Percentiles rank a stretch among this genome's conserved stretches.
Conservation (phyloP, 2,113 vertebrate genomes). For the Eptatretus burgeri region DNA sequence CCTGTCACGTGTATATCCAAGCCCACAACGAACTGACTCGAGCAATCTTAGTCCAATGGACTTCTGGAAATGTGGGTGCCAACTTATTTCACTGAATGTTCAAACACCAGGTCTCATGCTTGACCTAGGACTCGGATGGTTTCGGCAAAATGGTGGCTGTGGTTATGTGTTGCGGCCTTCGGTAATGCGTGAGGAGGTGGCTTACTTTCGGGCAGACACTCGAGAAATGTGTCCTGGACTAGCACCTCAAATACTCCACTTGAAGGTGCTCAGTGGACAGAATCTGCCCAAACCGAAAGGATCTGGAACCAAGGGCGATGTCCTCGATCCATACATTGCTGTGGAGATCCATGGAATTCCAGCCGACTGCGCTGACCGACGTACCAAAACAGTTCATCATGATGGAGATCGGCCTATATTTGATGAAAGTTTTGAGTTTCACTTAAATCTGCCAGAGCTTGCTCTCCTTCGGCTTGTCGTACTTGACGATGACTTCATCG, state of each 20-base stretch:
- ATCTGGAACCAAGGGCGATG: slow-evolving; percentile 75
- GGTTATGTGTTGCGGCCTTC: slow-evolving; percentile 70
- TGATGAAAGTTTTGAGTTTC: slow-evolving; percentile 90
- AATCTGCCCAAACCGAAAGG: slow-evolving; percentile 88
- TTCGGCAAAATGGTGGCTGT: slow-evolving; percentile 58
- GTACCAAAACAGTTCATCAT: slow-evolving; percentile 70
- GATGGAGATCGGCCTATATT: slow-evolving; percentile 87
- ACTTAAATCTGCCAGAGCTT: slow-evolving; percentile 72
- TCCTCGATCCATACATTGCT: slow-evolving; percentile 84
- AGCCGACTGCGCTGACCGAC: slow-evolving; percentile 61
- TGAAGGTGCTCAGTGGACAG: slow-evolving; percentile 88
- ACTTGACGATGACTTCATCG: slow-evolving; percentile 83
- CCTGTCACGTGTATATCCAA: slow-evolving; percentile 56
- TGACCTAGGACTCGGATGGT: slow-evolving; percentile 71
- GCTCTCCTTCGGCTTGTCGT: slow-evolving; percentile 78
- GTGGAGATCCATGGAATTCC: slow-evolving; percentile 85
- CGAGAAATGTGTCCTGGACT: slow-evolving; percentile 70
- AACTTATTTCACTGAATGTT: slow-evolving; percentile 82
- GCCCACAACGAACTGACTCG: slow-evolving; percentile 66
- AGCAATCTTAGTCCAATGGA: slow-evolving; percentile 87
- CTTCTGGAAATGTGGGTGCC: slow-evolving; percentile 89
- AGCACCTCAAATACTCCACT: slow-evolving; percentile 51
- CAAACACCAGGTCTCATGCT: slow-evolving; percentile 88
- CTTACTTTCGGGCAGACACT: slow-evolving; percentile 80
- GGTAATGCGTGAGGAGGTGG: slow-evolving; percentile 71